These are phyloP conservation scores for Spea hammondii DNA, from an alignment of 2,797 vertebrate genomes.

Conservation along the genomic window DNA sequence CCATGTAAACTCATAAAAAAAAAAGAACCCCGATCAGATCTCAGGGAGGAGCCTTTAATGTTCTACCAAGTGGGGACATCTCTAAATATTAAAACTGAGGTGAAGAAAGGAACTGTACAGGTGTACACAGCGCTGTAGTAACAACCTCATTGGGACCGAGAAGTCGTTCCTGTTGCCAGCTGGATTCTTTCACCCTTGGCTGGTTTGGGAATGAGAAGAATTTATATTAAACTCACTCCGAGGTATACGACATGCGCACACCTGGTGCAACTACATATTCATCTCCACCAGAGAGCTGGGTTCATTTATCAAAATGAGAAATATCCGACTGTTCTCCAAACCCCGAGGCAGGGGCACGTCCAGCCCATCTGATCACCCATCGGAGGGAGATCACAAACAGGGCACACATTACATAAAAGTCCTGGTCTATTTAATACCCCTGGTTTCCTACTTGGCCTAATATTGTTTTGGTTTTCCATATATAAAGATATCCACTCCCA, in stretches of 20 bases:
- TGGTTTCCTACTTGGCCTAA: too few species aligned
- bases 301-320: neutral
- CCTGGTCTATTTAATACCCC: too few species aligned
- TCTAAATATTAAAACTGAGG: constrained; percentile 17
- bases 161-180: neutral
- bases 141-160: neutral
- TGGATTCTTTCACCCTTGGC: constrained; percentile 9
- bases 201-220: constrained; percentile 13
- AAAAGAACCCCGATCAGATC: constrained; percentile 11
- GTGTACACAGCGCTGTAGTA: neutral
- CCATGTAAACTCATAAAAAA: constrained; percentile 13
- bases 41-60: neutral
- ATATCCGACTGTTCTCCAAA: neutral
- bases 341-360: neutral
- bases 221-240: neutral
- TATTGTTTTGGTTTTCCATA: too few species aligned
- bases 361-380: neutral
- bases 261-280: neutral
- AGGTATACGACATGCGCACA: neutral
- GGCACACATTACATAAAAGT: too few species aligned
- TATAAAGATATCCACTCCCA: too few species aligned
- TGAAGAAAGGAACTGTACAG: neutral
- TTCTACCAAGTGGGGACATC: constrained; percentile 16
- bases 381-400: too few species aligned
- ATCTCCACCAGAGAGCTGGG: too few species aligned